Evolutionary conservation across 2,888 invertebrate genomes (phyloP).

Genomic region (Chymomyza amoena): DNA sequence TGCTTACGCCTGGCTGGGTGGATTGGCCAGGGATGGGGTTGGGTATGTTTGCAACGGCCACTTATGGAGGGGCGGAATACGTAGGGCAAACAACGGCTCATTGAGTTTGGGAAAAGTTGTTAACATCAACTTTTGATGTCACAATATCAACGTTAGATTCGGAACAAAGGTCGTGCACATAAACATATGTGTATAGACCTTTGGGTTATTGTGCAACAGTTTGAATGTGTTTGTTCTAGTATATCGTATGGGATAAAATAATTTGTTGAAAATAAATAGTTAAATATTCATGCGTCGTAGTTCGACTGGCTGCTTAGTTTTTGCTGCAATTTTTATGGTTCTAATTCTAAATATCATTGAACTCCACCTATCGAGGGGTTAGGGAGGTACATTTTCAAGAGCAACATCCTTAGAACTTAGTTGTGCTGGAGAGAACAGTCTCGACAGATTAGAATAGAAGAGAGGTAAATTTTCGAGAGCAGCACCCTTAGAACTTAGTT

Average conservation of each 20-base stretch:
- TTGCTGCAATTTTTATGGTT: no score
- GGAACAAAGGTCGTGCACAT: neutral
- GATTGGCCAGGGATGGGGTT: neutral
- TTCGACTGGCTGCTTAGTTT: neutral
- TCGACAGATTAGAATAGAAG: no score
- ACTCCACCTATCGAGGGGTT: no score
- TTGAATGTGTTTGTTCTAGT: neutral
- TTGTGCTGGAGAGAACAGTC: no score
- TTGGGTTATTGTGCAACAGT: neutral
- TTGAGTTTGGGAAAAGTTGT: slow-evolving; percentile 71
- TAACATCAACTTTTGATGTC: slow-evolving; percentile 72
- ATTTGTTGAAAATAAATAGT: neutral
- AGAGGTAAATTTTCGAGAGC: no score
- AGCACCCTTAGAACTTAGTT: no score
- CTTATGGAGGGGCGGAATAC: neutral
- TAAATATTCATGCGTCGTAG: neutral
- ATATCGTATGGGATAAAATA: neutral
- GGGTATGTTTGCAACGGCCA: neutral
- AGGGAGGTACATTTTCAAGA: no score
- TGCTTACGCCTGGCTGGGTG: slow-evolving; percentile 67
- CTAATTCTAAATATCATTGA: no score
- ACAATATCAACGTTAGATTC: slow-evolving; percentile 44
- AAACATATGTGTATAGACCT: neutral
- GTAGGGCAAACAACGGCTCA: slow-evolving; percentile 63
- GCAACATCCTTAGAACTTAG: no score